Evolutionary conservation across 2,113 vertebrate genomes (phyloP).

Genomic region (Arenaria interpres): DNA sequence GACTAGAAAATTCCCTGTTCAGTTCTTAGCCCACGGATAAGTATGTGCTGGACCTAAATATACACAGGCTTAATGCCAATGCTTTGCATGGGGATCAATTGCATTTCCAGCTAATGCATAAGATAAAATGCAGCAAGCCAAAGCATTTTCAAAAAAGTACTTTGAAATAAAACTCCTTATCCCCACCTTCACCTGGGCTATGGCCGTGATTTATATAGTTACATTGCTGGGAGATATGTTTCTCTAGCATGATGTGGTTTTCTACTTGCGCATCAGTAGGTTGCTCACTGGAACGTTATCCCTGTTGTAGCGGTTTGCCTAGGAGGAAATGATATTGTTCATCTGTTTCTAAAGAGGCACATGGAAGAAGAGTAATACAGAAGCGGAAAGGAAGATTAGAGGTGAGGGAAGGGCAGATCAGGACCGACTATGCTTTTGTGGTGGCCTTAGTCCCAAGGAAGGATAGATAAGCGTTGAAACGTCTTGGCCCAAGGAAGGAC

Average conservation of each 20-base stretch:
- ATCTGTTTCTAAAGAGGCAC: background rate
- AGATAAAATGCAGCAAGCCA: background rate
- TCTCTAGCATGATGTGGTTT: background rate
- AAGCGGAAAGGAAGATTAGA: background rate
- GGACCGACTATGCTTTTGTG: background rate
- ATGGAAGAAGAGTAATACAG: background rate
- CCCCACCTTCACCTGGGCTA: background rate
- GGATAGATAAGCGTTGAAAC: background rate
- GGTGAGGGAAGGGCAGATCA: background rate
- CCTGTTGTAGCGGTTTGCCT: background rate
- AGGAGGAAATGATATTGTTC: background rate
- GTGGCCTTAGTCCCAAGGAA: background rate
- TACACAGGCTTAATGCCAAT: background rate
- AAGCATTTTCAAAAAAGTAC: background rate
- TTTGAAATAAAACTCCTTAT: constrained; percentile 27
- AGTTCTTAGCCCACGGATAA: background rate
- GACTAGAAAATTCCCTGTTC: background rate
- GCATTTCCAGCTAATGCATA: background rate
- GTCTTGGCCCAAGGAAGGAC: background rate
- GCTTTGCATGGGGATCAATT: background rate
- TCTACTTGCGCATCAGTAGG: background rate
- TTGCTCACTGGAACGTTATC: background rate
- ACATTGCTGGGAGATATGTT: background rate
- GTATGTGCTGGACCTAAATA: background rate
- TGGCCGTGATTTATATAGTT: background rate